Conservation (phyloP, 2,797 vertebrate species). For the Etheostoma perlongum region DNA sequence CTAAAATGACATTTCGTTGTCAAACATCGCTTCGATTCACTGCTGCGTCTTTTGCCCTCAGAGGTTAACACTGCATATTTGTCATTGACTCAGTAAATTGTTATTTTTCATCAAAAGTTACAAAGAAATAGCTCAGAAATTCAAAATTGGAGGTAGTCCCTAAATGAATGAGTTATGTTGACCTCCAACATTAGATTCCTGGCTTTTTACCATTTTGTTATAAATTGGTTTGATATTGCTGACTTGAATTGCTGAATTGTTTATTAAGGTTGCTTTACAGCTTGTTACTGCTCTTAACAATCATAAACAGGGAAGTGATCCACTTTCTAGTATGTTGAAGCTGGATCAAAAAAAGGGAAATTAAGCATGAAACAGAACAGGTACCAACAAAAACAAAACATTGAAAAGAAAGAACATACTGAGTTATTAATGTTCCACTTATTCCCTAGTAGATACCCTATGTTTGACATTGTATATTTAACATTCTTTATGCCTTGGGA, state of each 20-base stretch:
- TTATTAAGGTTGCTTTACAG: not conserved
- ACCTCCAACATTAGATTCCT: not conserved
- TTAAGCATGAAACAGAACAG: not conserved
- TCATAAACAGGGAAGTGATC: not conserved
- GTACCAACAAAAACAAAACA: not conserved
- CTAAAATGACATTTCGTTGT: too few species aligned
- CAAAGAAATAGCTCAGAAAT: not conserved
- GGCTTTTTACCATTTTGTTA: not conserved
- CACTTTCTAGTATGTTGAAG: not conserved
- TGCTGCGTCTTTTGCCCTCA: too few species aligned
- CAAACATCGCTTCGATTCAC: too few species aligned
- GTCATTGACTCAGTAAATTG: not conserved
- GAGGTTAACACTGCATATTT: not conserved
- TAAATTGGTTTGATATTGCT: slow-evolving; percentile 4
- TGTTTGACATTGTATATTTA: slow-evolving; percentile 11
- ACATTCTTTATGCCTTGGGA: not conserved
- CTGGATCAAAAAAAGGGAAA: not conserved
- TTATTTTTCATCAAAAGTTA: not conserved
- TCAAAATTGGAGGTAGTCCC: not conserved
- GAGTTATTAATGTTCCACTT: not conserved
- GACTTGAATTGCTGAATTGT: not conserved
- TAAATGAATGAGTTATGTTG: not conserved
- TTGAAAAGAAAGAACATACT: not conserved
- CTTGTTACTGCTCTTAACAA: not conserved
- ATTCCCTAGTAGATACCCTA: not conserved